Percentiles rank a stretch among this genome's conserved stretches.
Conservation (phyloP, 2,113 vertebrate species). For the Lagopus leucura region DNA sequence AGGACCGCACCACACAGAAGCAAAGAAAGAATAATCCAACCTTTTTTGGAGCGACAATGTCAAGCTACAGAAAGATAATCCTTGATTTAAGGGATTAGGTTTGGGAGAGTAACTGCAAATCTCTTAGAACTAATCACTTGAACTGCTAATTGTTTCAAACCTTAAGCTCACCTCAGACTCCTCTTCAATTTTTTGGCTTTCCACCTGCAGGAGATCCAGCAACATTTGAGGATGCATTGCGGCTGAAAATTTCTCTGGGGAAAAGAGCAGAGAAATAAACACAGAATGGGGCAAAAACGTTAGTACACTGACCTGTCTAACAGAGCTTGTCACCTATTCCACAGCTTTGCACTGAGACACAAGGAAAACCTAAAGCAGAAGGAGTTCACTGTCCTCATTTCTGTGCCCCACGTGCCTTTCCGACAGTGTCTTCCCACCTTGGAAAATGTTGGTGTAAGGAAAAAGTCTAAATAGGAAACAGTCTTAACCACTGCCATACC, state of each 20-base stretch:
- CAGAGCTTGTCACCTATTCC: no score
- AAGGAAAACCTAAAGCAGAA: not conserved
- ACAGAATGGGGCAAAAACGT: not conserved
- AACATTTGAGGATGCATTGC: conserved; percentile 82
- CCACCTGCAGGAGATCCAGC: conserved; percentile 88
- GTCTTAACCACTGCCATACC: not conserved
- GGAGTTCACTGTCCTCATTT: not conserved
- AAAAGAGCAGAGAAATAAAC: not conserved
- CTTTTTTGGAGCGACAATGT: not conserved
- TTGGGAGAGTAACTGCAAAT: not conserved
- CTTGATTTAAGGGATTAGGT: not conserved
- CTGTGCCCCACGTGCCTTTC: not conserved
- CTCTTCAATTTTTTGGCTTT: conserved; percentile 88
- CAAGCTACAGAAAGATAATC: not conserved
- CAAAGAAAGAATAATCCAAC: not conserved
- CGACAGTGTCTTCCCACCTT: not conserved
- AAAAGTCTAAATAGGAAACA: not conserved
- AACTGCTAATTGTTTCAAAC: not conserved
- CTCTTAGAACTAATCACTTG: not conserved
- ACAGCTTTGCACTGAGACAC: no score
- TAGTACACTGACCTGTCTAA: not conserved
- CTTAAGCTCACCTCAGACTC: conserved; percentile 88
- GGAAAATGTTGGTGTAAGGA: not conserved
- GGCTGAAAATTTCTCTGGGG: conserved; percentile 84
- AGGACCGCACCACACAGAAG: not conserved